These are phyloP conservation scores for Canis aureus DNA, from an alignment of 2,113 vertebrate species.

Conservation along the genomic window DNA sequence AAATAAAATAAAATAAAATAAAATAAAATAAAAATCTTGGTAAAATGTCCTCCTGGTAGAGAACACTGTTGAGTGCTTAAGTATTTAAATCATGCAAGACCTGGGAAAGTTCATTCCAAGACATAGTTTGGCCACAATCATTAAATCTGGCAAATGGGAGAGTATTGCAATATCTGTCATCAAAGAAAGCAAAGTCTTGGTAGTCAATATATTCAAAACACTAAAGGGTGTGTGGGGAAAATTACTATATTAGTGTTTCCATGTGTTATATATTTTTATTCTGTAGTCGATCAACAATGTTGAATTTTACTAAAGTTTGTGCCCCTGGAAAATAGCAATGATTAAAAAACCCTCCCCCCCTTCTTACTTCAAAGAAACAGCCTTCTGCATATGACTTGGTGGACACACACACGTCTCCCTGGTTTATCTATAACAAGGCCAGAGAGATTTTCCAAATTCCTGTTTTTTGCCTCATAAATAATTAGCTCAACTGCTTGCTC, in stretches of 20 bases:
- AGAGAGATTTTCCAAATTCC: neutral
- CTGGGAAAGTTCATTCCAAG: neutral
- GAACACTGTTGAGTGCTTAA: neutral
- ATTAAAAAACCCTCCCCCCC: neutral
- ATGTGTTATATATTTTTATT: neutral
- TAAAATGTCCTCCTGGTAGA: neutral
- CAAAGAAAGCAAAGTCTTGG: neutral
- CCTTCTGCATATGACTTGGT: neutral
- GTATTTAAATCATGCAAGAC: neutral
- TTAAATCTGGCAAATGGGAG: neutral
- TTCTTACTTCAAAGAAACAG: neutral
- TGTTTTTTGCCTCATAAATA: neutral
- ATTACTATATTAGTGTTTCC: neutral
- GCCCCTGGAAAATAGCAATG: neutral
- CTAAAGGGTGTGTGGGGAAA: rapidly evolving
- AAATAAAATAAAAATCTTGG: neutral
- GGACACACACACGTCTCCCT: neutral
- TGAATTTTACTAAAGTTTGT: neutral
- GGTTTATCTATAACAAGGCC: neutral
- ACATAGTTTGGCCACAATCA: neutral
- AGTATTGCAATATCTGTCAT: neutral
- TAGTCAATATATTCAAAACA: neutral
- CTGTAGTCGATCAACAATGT: neutral
- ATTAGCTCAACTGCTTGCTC: neutral
- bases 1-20: neutral